Evolutionary conservation across 2,113 vertebrate species (phyloP), one percentile per base, ranked within the genome.

Genomic region (Climacteris rufus): DNA sequence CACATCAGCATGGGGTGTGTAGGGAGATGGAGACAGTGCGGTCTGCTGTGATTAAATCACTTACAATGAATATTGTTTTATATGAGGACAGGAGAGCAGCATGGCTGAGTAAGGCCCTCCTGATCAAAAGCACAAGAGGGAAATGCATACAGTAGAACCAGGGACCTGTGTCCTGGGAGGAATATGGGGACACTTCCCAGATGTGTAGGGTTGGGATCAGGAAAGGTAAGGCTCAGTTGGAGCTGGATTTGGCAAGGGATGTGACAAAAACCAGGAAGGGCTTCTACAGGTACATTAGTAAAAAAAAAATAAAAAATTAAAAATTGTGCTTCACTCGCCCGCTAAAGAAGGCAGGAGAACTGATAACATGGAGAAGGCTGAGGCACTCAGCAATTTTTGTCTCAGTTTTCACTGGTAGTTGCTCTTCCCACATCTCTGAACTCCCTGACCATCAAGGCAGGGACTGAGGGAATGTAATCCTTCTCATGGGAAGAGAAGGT

Each of bases 221-320:
- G 40, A 47, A 39, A 1, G 0, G 11, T 60, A 8, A 56, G 40
- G 47, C 18, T 53, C 10, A 16, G 2, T 0, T 80, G 39, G 47
- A 70, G 27, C 57, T 63, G 61, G 40, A 22, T 79, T 89, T 87
- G 56, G 49, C 42, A 61, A 66, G 30, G 61, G 17, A 8, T 65
- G 37, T 83, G 56, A 13, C 47, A 61, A 70, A 54, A 47, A 21
- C 7, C 57, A 50, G 28, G 70, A 60, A 65, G 23, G 23, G 3
- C 35, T 87, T 66, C 20, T 52, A 30, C 13, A 47, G 64, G 25
- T 86, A 16, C 13, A 6, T 44, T 39, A 45, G 16, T 72, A 4
- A 8, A 20, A n/a, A 54, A 16, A 31, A n/a, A 68, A n/a, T n/a
- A 53, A 21, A 65, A 20, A 20, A 42, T 21, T 5, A 57, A 24